Percentiles rank a stretch among this genome's conserved stretches.
These are phyloP conservation scores for Neopelma chrysocephalum DNA, from an alignment of 2,797 vertebrate genomes.

Conservation along the genomic window DNA sequence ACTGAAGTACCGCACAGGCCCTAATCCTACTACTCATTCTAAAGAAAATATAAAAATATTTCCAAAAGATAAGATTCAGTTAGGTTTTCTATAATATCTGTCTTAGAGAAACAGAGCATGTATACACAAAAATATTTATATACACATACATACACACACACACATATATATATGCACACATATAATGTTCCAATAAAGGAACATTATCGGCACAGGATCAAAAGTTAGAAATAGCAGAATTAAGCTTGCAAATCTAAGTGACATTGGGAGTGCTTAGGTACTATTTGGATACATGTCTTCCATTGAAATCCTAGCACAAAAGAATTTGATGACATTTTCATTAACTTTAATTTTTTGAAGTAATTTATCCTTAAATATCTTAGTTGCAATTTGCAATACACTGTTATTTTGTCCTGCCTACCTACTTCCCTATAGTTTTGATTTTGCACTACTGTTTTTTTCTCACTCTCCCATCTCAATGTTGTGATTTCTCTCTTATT, in stretches of 20 bases:
- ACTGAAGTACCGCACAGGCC: neutral
- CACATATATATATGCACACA: neutral
- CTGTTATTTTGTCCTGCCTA: neutral
- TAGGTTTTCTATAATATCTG: neutral
- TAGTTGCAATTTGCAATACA: neutral
- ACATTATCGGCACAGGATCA: neutral
- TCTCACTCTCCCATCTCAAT: neutral
- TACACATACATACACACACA: rapidly evolving
- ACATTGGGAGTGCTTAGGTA: neutral
- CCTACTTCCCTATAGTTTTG: neutral
- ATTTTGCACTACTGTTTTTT: neutral
- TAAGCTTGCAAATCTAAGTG: neutral
- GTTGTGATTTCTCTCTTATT: neutral
- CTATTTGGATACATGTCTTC: neutral
- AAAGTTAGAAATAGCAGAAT: neutral
- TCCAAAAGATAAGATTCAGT: neutral
- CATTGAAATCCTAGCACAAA: neutral
- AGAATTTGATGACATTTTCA: neutral
- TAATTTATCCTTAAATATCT: neutral
- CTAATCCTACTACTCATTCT: neutral
- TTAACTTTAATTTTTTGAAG: neutral
- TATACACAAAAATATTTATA: neutral
- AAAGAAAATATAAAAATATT: neutral
- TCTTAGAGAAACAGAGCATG: neutral
- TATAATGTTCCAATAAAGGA: neutral